These are phyloP conservation scores for Protosalanx chinensis DNA, from an alignment of 2,797 vertebrate genomes.

Conservation along the genomic window DNA sequence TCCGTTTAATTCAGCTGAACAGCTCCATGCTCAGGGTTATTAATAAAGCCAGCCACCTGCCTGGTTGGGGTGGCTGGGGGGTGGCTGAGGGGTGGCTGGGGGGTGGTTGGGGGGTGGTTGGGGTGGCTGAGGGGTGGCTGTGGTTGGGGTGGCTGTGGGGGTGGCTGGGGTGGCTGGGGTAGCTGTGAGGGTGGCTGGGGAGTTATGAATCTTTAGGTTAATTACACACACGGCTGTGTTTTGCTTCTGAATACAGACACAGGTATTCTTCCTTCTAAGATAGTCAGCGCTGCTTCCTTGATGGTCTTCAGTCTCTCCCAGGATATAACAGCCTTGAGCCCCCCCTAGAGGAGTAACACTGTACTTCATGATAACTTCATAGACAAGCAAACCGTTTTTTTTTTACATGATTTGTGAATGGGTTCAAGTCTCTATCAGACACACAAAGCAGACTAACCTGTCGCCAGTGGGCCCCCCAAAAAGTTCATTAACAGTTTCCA, in stretches of 20 bases:
- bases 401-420: too few relatives aligned
- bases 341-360: not conserved
- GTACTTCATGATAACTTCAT: not conserved
- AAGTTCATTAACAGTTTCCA: not conserved
- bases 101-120: too few relatives aligned
- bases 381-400: not conserved
- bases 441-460: not conserved
- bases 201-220: not conserved
- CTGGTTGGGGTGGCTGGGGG: slow-evolving; percentile 12
- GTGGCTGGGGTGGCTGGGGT: slow-evolving; percentile 13
- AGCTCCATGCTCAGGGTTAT: slow-evolving; percentile 13
- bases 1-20: slow-evolving; percentile 47
- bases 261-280: not conserved
- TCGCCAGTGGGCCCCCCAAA: too few relatives aligned
- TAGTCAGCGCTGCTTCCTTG: not conserved
- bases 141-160: too few relatives aligned
- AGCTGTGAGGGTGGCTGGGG: not conserved
- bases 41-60: slow-evolving; percentile 51
- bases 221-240: not conserved
- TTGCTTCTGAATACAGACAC: not conserved
- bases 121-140: too few relatives aligned
- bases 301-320: not conserved
- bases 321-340: too few relatives aligned
- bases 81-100: not conserved
- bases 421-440: not conserved